Conservation (phyloP, 2,797 vertebrate species). For the Borostomias antarcticus region DNA sequence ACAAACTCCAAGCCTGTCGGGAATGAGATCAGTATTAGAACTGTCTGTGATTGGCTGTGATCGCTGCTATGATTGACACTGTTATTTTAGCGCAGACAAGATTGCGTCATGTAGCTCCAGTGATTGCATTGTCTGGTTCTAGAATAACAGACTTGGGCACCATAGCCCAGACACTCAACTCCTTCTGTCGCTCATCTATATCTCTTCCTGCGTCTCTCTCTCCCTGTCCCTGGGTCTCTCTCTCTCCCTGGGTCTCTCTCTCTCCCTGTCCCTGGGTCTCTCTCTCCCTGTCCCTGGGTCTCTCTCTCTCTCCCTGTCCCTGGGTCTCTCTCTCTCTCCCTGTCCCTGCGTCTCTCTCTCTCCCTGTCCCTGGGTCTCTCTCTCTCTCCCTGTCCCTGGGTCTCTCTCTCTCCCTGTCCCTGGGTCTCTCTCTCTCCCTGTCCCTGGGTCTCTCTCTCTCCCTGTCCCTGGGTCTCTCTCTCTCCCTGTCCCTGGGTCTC, state of each 20-base stretch:
- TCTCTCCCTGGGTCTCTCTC: not conserved
- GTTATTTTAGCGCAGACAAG: no score
- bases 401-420: constrained; percentile 28
- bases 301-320: constrained; percentile 28
- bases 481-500: constrained; percentile 24
- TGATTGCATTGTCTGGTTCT: no score
- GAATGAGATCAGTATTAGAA: not conserved
- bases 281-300: constrained; percentile 22
- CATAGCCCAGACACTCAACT: not conserved
- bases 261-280: not conserved
- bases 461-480: constrained; percentile 29
- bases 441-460: constrained; percentile 25
- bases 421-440: constrained; percentile 27
- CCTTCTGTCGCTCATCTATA: constrained; percentile 36
- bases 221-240: not conserved
- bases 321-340: not conserved
- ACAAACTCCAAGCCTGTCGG: not conserved
- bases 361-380: not conserved
- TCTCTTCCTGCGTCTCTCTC: not conserved
- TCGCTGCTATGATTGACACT: no score
- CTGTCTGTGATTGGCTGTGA: not conserved
- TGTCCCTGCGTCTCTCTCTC: constrained; percentile 34
- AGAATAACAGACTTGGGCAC: not conserved
- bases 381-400: constrained; percentile 22
- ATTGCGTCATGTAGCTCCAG: no score